Percentiles rank a stretch among this genome's conserved stretches.
These are phyloP conservation scores for Phoxinus dragarum DNA, from an alignment of 2,797 vertebrate genomes.

Conservation along the genomic window DNA sequence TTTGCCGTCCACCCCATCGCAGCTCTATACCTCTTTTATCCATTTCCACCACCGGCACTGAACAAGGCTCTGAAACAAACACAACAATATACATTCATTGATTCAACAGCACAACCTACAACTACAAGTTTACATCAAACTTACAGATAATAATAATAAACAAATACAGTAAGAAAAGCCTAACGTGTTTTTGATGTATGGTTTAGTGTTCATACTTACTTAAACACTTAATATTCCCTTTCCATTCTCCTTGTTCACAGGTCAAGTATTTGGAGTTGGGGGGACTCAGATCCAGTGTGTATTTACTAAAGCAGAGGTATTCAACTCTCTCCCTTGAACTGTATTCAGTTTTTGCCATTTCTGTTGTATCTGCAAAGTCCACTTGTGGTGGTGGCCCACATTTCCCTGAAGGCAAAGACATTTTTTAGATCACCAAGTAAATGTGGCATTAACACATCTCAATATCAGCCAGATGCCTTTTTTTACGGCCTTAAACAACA, in stretches of 20 bases:
- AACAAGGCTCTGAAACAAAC: slow-evolving; percentile 66
- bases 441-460: neutral
- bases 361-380: neutral
- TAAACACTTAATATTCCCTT: neutral
- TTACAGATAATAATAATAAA: no score
- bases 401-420: neutral
- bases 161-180: no score
- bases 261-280: neutral
- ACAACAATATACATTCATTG: neutral
- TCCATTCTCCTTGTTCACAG: neutral
- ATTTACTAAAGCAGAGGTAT: neutral
- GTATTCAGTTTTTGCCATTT: neutral
- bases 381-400: neutral
- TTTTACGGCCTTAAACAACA: neutral
- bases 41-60: slow-evolving; percentile 41
- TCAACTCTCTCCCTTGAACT: neutral
- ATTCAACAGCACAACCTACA: neutral
- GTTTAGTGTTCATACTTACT: neutral
- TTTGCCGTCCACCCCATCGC: accelerated
- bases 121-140: neutral
- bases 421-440: neutral
- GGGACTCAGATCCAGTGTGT: accelerated
- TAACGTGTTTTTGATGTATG: neutral
- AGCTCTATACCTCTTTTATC: slow-evolving; percentile 13
- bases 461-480: neutral